Base-by-base conservation (phyloP, 2,888 invertebrate species). In the Carpatolechia fugitivella region DNA sequence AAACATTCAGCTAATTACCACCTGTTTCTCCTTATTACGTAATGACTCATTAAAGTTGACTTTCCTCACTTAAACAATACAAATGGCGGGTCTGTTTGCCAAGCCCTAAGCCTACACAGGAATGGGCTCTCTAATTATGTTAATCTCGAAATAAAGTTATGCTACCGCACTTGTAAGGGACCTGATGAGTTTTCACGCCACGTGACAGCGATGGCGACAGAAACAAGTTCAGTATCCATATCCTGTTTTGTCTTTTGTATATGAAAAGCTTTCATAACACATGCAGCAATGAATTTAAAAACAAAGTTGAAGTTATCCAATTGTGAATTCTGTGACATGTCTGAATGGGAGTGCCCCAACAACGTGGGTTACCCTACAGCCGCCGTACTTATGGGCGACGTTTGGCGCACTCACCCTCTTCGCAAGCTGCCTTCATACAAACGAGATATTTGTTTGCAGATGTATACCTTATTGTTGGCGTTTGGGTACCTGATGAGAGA, bases 131-230 rank as follows among this genome's bases (percentile, higher is more conserved):
- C 74, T 86, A 88, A 89, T 89, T 89, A 89, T 85, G 87, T 82
- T 88, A 87, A 88, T 86, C 79, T 76, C 72, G 69, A 76, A 83
- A 87, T 88, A 86, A 88, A 87, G 83, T 88, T 83, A 81, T 85
- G 82, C 80, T 69, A 78, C 80, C 82, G 66, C 79, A 77, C 79
- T 84, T 81, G 74, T 72, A 66, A 78, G 82, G 81, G 84, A 73
- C 74, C 24, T 44, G 29, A 44, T 44, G 44, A 44, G 44, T 44
- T 44, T 29, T 44, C 29, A 7, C 29, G 44, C 13, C 24, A 44
- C 29, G 29, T 44, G 31, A 30, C 11, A 35, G 16, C 18, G 4
- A 10, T 18, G 11, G 18, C 44, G 20, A 29, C 13, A 7, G 11
- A 20, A 1, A 29, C 29, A 29, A 1, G 6, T 13, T 44, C 20